Evolutionary conservation across 2,888 invertebrate genomes (phyloP).

Genomic region (Tinea trinotella): DNA sequence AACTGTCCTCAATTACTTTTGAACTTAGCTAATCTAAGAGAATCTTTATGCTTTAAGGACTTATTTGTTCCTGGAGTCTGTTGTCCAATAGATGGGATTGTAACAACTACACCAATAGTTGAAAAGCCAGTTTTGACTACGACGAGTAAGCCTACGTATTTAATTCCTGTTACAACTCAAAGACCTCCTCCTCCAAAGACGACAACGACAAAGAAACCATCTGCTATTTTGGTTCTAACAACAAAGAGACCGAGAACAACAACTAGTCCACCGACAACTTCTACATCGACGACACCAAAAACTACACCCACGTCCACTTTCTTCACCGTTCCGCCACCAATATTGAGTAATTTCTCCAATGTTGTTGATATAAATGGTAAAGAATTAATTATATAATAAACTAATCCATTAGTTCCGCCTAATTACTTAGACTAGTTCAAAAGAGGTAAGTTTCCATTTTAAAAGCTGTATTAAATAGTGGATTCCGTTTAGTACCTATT

Average conservation of each 20-base stretch:
- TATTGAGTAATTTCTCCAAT: conserved; percentile 59
- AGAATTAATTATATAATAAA: no score
- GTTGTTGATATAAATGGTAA: conserved; percentile 69
- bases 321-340: conserved; percentile 54
- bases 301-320: conserved; percentile 54
- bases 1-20: conserved; percentile 89
- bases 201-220: conserved; percentile 29
- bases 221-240: conserved; percentile 28
- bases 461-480: no score
- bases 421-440: no score
- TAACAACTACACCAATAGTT: conserved; percentile 36
- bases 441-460: no score
- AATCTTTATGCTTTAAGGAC: conserved; percentile 92
- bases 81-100: conserved; percentile 77
- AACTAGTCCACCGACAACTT: conserved; percentile 34
- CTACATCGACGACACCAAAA: conserved; percentile 37
- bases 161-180: conserved; percentile 54
- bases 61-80: conserved; percentile 94
- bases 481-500: no score
- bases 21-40: conserved; percentile 84
- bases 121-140: conserved; percentile 49
- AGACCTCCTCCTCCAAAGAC: conserved; percentile 31
- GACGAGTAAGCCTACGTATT: conserved; percentile 54
- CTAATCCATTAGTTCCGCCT: no score
- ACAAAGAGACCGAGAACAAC: conserved; percentile 44